A percentile compares a stretch with the other conserved stretches of the same genome.
Evolutionary conservation across 1,140 invertebrate species (phyloP).

Genomic region (Hormaphis cornu): DNA sequence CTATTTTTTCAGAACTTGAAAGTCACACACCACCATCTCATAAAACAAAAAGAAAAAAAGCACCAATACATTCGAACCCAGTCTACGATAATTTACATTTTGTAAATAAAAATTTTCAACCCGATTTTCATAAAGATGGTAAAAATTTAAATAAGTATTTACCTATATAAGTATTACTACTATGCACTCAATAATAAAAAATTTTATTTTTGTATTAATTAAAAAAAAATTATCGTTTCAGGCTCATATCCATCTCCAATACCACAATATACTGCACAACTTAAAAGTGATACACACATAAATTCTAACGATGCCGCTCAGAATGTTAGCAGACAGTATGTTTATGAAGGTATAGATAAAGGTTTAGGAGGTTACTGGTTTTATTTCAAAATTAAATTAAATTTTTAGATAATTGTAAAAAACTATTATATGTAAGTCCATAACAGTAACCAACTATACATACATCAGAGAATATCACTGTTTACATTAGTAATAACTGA

Average conservation of each 20-base stretch:
- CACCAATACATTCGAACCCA: background rate
- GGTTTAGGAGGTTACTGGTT: no score
- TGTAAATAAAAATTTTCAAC: constrained; percentile 21
- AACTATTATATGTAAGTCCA: no score
- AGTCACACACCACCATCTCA: background rate
- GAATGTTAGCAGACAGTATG: constrained; percentile 16
- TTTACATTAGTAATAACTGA: no score
- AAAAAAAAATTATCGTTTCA: no score
- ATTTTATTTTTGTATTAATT: background rate
- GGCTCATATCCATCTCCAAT: constrained; percentile 21
- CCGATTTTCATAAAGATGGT: constrained; percentile 29
- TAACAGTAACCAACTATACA: no score
- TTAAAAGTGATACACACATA: background rate
- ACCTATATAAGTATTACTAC: background rate
- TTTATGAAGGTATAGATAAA: constrained; percentile 18
- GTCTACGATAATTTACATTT: background rate
- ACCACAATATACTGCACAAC: constrained; percentile 8
- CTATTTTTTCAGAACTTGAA: constrained; percentile 15
- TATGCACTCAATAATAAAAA: background rate
- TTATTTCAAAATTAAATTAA: no score
- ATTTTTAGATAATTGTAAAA: no score
- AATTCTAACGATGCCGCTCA: background rate
- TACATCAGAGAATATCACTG: no score
- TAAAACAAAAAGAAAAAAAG: constrained; percentile 19
- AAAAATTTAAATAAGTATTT: background rate